Evolutionary conservation across 2,888 invertebrate species (phyloP), one percentile per base, ranked within the genome.

Genomic region (Ptilodon capucinus): DNA sequence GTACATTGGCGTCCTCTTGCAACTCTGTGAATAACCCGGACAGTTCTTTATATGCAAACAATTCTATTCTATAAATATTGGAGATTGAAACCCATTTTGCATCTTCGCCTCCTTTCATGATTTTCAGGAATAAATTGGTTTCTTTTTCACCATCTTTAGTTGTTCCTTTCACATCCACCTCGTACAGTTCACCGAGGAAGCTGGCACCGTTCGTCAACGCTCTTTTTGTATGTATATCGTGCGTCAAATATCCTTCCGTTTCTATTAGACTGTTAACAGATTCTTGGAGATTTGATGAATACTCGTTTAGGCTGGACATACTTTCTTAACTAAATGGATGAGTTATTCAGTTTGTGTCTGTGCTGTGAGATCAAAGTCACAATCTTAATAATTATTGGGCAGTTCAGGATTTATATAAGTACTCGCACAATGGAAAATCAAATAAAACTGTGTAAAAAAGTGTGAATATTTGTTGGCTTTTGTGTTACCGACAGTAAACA

Each of bases 1-100:
- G 80, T 5, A 86, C 51, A 0, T 65, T 48, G 0, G 67, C 74
- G 46, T 74, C 63, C 1, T 68, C 59, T 68, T 86, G 79, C 2
- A 86, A 17, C 28, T 74, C 64, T 4, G 60, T 50, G 17, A 73
- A 81, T 18, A 79, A 34, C 23, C 71, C 68, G 0, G 49, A 49
- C 0, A 86, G 53, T 48, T 84, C 74, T 13, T 60, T 73, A 45
- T 86, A 86, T 9, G 65, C 48, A 40, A 73, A 76, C 1, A 64
- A 14, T 63, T 84, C 79, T 39, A 48, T 69, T 35, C 42, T 48
- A 44, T 74, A 84, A n/a, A 71, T 48, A 6, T 64, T 50, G 1
- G 49, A 16, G 0, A 81, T 5, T 2, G 66, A 60, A 3, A 76
- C 0, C 21, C 39, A 39, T 11, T 19, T 8, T 8, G 21, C 13